These are phyloP conservation scores for Melinaea menophilus DNA, from an alignment of 2,888 invertebrate genomes.

Conservation along the genomic window DNA sequence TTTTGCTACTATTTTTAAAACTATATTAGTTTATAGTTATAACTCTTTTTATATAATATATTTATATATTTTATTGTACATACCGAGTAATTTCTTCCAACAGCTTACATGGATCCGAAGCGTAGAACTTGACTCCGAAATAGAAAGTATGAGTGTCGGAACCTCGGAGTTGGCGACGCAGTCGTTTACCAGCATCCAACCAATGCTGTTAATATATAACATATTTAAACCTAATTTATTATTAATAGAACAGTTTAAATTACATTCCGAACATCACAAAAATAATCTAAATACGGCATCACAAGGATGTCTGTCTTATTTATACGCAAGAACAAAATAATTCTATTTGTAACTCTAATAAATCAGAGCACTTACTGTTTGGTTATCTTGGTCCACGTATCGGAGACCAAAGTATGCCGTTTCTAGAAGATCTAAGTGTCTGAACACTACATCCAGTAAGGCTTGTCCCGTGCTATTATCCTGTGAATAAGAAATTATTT, in stretches of 20 bases:
- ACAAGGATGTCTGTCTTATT: background rate
- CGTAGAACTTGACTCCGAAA: constrained; percentile 98
- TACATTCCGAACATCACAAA: background rate
- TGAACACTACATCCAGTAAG: constrained; percentile 93
- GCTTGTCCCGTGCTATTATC: constrained; percentile 94
- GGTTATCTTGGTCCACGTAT: constrained; percentile 94
- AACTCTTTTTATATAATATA: background rate
- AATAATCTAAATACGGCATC: background rate
- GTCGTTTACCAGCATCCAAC: constrained; percentile 93
- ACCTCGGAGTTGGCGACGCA: constrained; percentile 91
- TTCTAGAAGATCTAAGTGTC: constrained; percentile 95
- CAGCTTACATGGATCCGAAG: constrained; percentile 97
- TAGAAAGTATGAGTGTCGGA: constrained; percentile 90
- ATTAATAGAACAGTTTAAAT: background rate
- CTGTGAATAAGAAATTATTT: constrained; percentile 68
- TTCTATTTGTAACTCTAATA: constrained; percentile 16
- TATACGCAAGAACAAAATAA: background rate
- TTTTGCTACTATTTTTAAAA: no score
- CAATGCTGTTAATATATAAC: constrained; percentile 83
- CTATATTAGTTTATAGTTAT: no score
- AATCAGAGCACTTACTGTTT: constrained; percentile 84
- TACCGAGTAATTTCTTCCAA: constrained; percentile 97
- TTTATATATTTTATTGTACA: constrained; percentile 17
- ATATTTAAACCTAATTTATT: no score
- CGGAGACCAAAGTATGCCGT: constrained; percentile 97